phyloP scores from a whole-genome alignment of 1,140 invertebrate species.

The Drosophila sturtevanti region DNA sequence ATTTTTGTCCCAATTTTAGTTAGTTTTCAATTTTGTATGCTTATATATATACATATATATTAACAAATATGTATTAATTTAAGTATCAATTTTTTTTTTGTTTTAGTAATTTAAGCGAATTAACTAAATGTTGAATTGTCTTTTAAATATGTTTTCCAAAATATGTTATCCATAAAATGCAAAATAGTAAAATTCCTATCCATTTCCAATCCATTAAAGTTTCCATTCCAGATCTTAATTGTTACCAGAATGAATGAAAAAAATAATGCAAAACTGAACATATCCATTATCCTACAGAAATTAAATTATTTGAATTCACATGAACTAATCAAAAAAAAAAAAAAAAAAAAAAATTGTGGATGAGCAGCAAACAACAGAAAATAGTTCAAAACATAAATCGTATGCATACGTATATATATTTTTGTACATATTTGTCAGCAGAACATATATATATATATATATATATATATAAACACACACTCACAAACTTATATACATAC shows the following conservation, averaged over 20 bases:
- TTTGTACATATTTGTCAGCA: slow-evolving; percentile 12
- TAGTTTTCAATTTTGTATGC: background rate
- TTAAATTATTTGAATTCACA: background rate
- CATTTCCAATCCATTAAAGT: background rate
- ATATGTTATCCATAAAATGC: background rate
- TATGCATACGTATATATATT: slow-evolving; percentile 10
- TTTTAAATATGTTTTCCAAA: background rate
- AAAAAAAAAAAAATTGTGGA: background rate
- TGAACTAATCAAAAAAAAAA: background rate
- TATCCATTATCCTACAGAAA: background rate
- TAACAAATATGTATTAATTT: too few relatives aligned
- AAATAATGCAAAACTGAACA: background rate
- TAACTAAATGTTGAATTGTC: background rate
- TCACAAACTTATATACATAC: background rate
- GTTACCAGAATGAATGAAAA: background rate
- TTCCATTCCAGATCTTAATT: background rate
- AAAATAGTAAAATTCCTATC: background rate
- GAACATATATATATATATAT: background rate
- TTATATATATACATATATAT: too few relatives aligned
- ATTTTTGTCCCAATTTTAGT: background rate
- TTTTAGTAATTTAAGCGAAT: background rate
- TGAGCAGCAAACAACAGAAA: background rate
- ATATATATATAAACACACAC: background rate
- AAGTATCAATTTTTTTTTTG: background rate
- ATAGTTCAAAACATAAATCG: background rate